Evolutionary conservation across 2,888 invertebrate species (phyloP), one percentile per base, ranked within the genome.

Genomic region (Drosophila nr. perissopoda): DNA sequence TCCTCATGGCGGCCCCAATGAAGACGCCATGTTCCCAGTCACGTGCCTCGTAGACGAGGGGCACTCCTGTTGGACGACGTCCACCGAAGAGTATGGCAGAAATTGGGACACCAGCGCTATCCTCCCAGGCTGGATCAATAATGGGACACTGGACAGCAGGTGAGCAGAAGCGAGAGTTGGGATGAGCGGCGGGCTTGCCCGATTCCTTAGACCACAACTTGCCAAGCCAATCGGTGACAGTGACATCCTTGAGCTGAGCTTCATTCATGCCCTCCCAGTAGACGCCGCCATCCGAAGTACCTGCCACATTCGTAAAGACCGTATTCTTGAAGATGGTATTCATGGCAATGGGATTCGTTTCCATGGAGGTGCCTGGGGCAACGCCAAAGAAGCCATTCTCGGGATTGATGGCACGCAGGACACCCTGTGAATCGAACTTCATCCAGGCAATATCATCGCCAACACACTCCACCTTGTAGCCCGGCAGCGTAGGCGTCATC

Each of bases 391-490:
- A 99, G 5, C 99, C 99, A 91, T 98, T 98, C 93, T 99, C 99
- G 0, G 99, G 99, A 92, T 99, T 99, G 81, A 99, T 99, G 4
- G 99, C 99, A 63, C 98, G 94, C 34, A 99, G 94, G 38, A 96
- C 96, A 0, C 99, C 99, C 34, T 96, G 94, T 16, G 94, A 94
- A 82, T 98, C 98, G 91, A 98, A 98, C 91, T 96, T 96, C 98
- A 99, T 98, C 99, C 99, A 99, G 0, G 99, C 99, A 80, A 99
- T 99, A 91, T 99, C 99, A 91, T 99, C 99, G 0, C 99, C 99
- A 0, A 98, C 98, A 90, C 98, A 98, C 92, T 98, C 97, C 61
- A 98, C 92, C 91, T 97, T 97, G 93, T 97, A 98, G 5, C 99
- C 99, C 0, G 99, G 98, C 51, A 99, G 93, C 0, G 97, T 95